Evolutionary conservation across 2,888 invertebrate species (phyloP).

Genomic region (Gari tellinella): DNA sequence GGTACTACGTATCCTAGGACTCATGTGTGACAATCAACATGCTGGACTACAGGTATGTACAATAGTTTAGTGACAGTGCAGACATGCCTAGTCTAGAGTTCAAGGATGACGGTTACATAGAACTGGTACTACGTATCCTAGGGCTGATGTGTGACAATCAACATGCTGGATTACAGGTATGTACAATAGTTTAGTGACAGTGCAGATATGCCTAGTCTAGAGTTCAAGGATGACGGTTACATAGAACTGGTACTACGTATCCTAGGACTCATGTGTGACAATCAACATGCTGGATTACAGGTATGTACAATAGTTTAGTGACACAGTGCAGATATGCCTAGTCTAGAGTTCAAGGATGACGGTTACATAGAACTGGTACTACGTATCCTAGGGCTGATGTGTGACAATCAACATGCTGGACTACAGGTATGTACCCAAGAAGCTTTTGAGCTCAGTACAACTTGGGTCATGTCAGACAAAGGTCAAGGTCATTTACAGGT

Average conservation of each 20-base stretch:
- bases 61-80: conserved; percentile 55
- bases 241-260: conserved; percentile 81
- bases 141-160: conserved; percentile 84
- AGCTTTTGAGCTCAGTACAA: too few relatives aligned
- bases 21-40: conserved; percentile 84
- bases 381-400: conserved; percentile 82
- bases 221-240: conserved; percentile 83
- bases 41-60: conserved; percentile 78
- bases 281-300: conserved; percentile 81
- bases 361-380: conserved; percentile 82
- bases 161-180: conserved; percentile 79
- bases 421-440: conserved; percentile 78
- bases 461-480: too few relatives aligned
- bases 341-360: conserved; percentile 82
- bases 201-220: conserved; percentile 71
- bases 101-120: conserved; percentile 83
- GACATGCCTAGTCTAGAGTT: conserved; percentile 77
- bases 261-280: conserved; percentile 84
- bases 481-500: too few relatives aligned
- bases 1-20: conserved; percentile 80
- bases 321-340: conserved; percentile 65
- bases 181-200: too few relatives aligned
- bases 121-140: conserved; percentile 80
- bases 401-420: conserved; percentile 82
- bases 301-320: conserved; percentile 60